Evolutionary conservation across 1,140 invertebrate genomes (phyloP).

Genomic region (Bicyclus anynana): DNA sequence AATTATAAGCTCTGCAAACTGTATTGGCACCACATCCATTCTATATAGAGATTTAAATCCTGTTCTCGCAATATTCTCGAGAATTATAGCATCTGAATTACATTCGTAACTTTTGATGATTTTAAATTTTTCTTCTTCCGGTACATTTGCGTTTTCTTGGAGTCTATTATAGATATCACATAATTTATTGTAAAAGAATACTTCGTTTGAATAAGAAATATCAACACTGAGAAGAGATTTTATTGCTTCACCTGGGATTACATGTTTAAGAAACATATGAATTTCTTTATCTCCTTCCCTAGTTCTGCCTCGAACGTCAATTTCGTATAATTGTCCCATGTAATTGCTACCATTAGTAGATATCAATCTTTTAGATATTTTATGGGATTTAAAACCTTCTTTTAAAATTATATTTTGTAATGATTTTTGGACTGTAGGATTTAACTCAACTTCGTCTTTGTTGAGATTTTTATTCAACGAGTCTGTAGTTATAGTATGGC

Average conservation of each 20-base stretch:
- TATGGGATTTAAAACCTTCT: slow-evolving; percentile 30
- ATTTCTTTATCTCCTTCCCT: slow-evolving; percentile 17
- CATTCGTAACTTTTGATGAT: slow-evolving; percentile 29
- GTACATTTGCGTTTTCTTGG: slow-evolving; percentile 27
- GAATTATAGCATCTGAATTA: slow-evolving; percentile 25
- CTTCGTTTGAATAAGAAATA: slow-evolving; percentile 22
- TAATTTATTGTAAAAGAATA: slow-evolving; percentile 29
- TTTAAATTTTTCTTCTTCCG: slow-evolving; percentile 22
- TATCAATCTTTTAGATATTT: slow-evolving; percentile 21
- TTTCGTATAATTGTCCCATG: slow-evolving; percentile 24
- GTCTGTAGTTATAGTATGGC: background rate
- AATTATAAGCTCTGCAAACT: slow-evolving; percentile 32
- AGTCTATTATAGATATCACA: slow-evolving; percentile 19
- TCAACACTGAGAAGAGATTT: slow-evolving; percentile 18
- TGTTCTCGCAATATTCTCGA: slow-evolving; percentile 30
- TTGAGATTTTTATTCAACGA: background rate
- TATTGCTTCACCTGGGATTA: slow-evolving; percentile 7
- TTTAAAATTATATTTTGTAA: slow-evolving; percentile 29
- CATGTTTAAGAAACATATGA: slow-evolving; percentile 23
- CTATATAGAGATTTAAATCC: slow-evolving; percentile 28
- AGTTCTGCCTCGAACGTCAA: slow-evolving; percentile 23
- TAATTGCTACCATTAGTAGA: slow-evolving; percentile 21
- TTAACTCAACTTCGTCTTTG: background rate
- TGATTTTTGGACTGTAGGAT: slow-evolving; percentile 15
- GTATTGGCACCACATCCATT: slow-evolving; percentile 24